Conservation (phyloP, 1,140 invertebrate species). For the Bombus cullumanus region DNA sequence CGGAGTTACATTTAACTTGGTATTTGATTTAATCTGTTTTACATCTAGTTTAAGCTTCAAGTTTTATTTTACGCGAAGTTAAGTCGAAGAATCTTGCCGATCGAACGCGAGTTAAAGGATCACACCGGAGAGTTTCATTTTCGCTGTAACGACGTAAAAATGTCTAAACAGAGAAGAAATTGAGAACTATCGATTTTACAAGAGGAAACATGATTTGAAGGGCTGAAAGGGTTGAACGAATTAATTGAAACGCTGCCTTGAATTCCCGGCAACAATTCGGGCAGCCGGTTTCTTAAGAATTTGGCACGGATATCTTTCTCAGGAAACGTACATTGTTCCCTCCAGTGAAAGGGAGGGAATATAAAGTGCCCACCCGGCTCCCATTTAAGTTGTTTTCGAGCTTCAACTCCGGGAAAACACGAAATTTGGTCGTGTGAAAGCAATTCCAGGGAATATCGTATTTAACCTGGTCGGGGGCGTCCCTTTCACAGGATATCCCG, state of each 20-base stretch:
- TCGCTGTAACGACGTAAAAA: neutral
- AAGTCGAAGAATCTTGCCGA: too few relatives aligned
- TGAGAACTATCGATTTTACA: neutral
- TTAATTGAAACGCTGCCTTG: neutral
- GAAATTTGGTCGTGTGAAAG: constrained; percentile 52
- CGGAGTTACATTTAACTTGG: too few relatives aligned
- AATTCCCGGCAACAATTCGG: neutral
- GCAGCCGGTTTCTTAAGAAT: neutral
- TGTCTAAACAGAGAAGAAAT: neutral
- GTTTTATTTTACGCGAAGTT: too few relatives aligned
- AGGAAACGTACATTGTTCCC: neutral
- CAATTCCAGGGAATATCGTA: constrained; percentile 47
- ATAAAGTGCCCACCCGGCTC: constrained; percentile 9
- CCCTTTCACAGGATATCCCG: constrained; percentile 4
- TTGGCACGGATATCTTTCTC: constrained; percentile 1
- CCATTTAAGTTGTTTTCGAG: constrained; percentile 56
- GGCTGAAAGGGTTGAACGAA: neutral
- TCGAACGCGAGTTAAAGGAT: too few relatives aligned
- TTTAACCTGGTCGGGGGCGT: neutral
- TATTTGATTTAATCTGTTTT: too few relatives aligned
- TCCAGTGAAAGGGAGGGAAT: neutral
- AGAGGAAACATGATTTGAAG: neutral
- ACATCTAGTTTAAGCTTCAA: too few relatives aligned
- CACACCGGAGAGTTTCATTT: too few relatives aligned
- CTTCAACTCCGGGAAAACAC: constrained; percentile 15